Base-by-base conservation (phyloP, 2,113 vertebrate genomes). In the Ailuropoda melanoleuca region DNA sequence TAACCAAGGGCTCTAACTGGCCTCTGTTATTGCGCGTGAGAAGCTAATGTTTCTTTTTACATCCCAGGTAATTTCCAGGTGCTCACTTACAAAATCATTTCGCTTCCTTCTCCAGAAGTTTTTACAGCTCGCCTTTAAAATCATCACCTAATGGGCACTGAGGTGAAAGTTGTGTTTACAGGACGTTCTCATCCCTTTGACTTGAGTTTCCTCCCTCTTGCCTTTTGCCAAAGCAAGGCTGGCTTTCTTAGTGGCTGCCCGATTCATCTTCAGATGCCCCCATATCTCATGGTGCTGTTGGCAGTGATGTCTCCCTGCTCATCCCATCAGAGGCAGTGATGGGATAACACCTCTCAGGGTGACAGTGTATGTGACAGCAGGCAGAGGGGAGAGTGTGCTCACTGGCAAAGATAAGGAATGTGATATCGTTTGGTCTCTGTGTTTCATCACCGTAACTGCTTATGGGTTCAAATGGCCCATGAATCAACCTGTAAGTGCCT, bases 401-500 rank as follows among this genome's bases (percentile, higher is more conserved):
- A 2, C 90, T 95, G 86, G 86, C 48, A 85, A 89, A 94, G 11
- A 43, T 95, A 97, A 97, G 86, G 87, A 68, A 66, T 82, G 93
- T 55, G 97, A 60, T 95, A 95, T 97, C 97, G 88, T 97, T 96
- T 97, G 0, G 0, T 96, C 82, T 97, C 53, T 96, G 68, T 95
- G 97, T 97, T 98, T 98, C 97, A 97, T 97, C 92, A 86, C 95
- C 1, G 91, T 98, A 98, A 98, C 92, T 94, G 78, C 97, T 98
- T 46, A 48, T 96, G 34, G 56, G 97, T 98, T 98, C 98, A 97
- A 96, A 98, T 97, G 94, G 98, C 93, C 93, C 98, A 95, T 98
- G 97, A 98, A 97, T 98, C 98, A 98, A 95, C 96, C 98, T 97
- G 96, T 97, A 98, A 98, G 94, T 96, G 96, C 96, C 91, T 83